Evolutionary conservation across 2,797 vertebrate genomes (phyloP), one percentile per base, ranked within the genome.

Genomic region (Danio albolineatus): DNA sequence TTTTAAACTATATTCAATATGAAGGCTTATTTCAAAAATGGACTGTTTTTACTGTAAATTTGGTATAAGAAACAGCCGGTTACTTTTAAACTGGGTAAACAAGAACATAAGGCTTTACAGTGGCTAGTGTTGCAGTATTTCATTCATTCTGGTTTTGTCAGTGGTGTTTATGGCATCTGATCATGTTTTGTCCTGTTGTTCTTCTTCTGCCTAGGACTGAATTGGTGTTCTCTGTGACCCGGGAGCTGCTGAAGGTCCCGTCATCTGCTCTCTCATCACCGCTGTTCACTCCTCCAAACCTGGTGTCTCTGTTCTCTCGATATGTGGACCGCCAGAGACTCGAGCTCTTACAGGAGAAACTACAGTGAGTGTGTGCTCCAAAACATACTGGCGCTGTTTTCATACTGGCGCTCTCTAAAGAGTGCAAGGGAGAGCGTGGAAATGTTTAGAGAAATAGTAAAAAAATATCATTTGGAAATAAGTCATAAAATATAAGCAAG

Each of bases 281-380:
- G 0, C 82, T 96, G 85, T 95, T 96, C 82, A 94, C 92, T 10
- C 96, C 97, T 16, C 92, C 95, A 46, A 97, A 97, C 92, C 86
- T 98, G 12, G 89, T 95, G 17, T 94, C 96, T 44, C 95, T 98
- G 74, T 97, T 98, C 86, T 97, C 96, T 6, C 96, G 96, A 81
- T 97, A 97, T 0, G 95, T 98, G 0, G 97, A 98, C 86, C 94
- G 93, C 16, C 97, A 97, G 91, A 95, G 96, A 83, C 92, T 98
- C 84, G 96, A 96, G 89, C 89, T 95, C 89, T 87, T 98, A 88
- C 95, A 98, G 87, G 95, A 96, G 2, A 98, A 98, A 87, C 89
- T 98, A 93, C 95, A 98, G 97, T 98, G 86, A 96, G 96, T 83
- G 21, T 49, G 54, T 84, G 14, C 17, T 19, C 8, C 10, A 7